A percentile compares a stretch with the other conserved stretches of the same genome.
Evolutionary conservation across 2,113 vertebrate species (phyloP).

Genomic region (human): DNA sequence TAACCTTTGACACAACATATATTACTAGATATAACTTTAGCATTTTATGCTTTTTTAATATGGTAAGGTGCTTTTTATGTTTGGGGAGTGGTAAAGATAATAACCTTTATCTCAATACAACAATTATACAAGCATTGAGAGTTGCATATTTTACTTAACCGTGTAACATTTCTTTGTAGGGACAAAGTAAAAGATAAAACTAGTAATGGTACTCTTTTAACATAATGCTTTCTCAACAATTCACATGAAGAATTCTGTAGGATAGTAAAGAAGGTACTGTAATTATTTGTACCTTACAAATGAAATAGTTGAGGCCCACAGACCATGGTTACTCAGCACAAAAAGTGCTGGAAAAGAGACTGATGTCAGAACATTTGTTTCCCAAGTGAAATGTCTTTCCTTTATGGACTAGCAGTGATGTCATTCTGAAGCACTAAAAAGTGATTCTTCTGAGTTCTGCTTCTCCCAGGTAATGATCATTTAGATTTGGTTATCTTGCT

Average conservation of each 20-base stretch:
- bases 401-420: neutral
- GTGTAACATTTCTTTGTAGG: neutral
- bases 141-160: constrained; percentile 19
- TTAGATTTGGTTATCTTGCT: neutral
- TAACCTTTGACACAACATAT: neutral
- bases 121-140: neutral
- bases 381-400: neutral
- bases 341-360: neutral
- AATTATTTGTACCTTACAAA: neutral
- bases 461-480: neutral
- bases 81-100: neutral
- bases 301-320: neutral
- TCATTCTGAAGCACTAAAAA: neutral
- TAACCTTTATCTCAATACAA: neutral
- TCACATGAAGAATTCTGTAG: neutral
- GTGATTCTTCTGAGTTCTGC: neutral
- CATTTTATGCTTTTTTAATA: neutral
- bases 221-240: constrained; percentile 17
- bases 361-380: neutral
- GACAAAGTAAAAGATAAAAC: neutral
- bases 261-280: neutral
- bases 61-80: neutral
- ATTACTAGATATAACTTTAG: neutral
- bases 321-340: neutral
- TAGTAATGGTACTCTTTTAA: neutral